phyloP scores from a whole-genome alignment of 1,140 invertebrate species.

The Gryon sp. region DNA sequence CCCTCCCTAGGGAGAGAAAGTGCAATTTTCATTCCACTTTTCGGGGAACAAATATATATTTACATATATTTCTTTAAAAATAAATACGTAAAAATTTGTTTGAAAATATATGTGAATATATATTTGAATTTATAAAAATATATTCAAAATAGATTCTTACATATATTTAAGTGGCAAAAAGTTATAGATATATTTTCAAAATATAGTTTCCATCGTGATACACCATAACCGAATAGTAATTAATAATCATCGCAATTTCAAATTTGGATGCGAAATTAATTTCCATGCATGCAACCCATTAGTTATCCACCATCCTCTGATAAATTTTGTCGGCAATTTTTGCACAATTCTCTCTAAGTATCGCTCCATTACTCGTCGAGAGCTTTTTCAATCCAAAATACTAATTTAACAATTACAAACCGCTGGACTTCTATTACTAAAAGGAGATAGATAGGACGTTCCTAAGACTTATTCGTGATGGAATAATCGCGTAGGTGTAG shows the following conservation, averaged over 20 bases:
- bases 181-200: too few species aligned
- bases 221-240: constrained; percentile 38
- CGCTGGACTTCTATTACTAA: constrained; percentile 52
- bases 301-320: constrained; percentile 25
- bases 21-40: too few species aligned
- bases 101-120: too few species aligned
- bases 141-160: too few species aligned
- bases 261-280: constrained; percentile 47
- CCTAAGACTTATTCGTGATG: constrained; percentile 28
- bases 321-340: constrained; percentile 32
- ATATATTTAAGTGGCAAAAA: too few species aligned
- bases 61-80: too few species aligned
- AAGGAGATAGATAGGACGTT: constrained; percentile 50
- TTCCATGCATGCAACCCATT: constrained; percentile 43
- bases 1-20: too few species aligned
- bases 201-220: too few species aligned
- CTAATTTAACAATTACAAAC: constrained; percentile 59
- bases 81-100: too few species aligned
- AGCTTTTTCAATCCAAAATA: constrained; percentile 49
- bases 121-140: too few species aligned
- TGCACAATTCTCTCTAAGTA: constrained; percentile 35
- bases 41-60: too few species aligned
- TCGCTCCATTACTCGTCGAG: constrained; percentile 37
- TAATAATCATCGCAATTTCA: constrained; percentile 28
- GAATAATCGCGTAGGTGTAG: constrained; percentile 56